Conservation (phyloP, 2,888 invertebrate species). For the Pachliopta kotzebuea region DNA sequence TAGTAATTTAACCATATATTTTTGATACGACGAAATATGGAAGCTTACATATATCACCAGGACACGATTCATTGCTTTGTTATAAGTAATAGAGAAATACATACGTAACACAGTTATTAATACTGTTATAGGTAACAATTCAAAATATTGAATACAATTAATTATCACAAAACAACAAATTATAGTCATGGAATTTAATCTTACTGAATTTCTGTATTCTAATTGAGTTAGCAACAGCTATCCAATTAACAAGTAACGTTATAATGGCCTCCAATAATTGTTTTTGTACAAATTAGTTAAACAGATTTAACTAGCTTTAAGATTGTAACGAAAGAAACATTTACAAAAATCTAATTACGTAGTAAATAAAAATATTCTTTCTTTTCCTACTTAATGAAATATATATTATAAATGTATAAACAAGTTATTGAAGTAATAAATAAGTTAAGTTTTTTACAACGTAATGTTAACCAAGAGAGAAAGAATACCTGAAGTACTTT, state of each 20-base stretch:
- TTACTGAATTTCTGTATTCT: conserved; percentile 6
- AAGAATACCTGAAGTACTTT: too few relatives aligned
- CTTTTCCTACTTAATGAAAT: background rate
- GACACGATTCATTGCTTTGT: background rate
- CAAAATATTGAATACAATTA: background rate
- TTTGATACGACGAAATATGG: too few relatives aligned
- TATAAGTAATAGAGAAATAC: background rate
- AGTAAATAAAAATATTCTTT: background rate
- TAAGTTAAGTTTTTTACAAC: too few relatives aligned
- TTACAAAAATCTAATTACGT: background rate
- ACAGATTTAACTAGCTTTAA: conserved; percentile 12
- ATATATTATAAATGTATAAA: background rate
- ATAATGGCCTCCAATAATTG: conserved; percentile 10
- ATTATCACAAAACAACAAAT: background rate
- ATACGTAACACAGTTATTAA: background rate
- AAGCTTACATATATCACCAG: too few relatives aligned
- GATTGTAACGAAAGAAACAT: background rate
- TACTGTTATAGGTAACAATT: background rate
- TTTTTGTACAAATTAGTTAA: conserved; percentile 18
- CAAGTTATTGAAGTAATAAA: too few relatives aligned
- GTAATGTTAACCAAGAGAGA: too few relatives aligned
- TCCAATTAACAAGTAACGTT: conserved; percentile 21
- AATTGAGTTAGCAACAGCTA: conserved; percentile 23
- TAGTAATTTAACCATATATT: too few relatives aligned
- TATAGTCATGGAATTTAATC: conserved; percentile 11